Evolutionary conservation across 2,888 invertebrate species (phyloP), one percentile per base, ranked within the genome.

Genomic region (Clostera curtula): DNA sequence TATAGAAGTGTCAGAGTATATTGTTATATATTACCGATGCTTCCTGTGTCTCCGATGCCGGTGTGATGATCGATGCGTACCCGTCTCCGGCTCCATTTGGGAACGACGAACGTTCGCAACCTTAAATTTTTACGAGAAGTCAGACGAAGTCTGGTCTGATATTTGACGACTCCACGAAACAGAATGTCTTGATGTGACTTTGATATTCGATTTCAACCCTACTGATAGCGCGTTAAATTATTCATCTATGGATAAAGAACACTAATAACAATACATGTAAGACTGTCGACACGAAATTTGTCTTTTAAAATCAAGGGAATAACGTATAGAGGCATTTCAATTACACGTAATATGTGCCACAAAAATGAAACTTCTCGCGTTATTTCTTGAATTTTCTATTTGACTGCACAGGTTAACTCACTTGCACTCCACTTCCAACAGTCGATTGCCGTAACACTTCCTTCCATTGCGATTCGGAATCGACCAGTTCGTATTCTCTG

Each of bases 401-500:
- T n/a, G n/a, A n/a, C n/a, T n/a, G n/a, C n/a, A n/a, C n/a, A n/a
- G n/a, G n/a, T 28, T 36, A 14, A 40, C 62, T 56, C 50, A 83
- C 82, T 64, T 83, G 85, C 41, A 85, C 86, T 20, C 77, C 77
- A 33, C 73, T 77, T 25, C 77, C 77, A 25, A 68, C 77, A 37
- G 85, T 85, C 19, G 90, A 89, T 51, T 91, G 89, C 52, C 90
- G 88, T 65, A 95, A 90, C 21, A 93, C 93, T 76, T 95, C 94
- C 48, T 91, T 90, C 95, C 95, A 96, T 68, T 95, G 95, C 27
- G 90, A 89, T 49, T 93, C 93, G 4, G 95, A 95, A 63, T 95
- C 95, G 23, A 96, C 90, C 52, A 95, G 84, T 70, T 94, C 94
- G 43, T 84, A 85, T 67, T 84, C 85, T 72, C 85, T 85, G 67